Base-by-base conservation (phyloP, 1,140 invertebrate species). In the Drosophila prosaltans region DNA sequence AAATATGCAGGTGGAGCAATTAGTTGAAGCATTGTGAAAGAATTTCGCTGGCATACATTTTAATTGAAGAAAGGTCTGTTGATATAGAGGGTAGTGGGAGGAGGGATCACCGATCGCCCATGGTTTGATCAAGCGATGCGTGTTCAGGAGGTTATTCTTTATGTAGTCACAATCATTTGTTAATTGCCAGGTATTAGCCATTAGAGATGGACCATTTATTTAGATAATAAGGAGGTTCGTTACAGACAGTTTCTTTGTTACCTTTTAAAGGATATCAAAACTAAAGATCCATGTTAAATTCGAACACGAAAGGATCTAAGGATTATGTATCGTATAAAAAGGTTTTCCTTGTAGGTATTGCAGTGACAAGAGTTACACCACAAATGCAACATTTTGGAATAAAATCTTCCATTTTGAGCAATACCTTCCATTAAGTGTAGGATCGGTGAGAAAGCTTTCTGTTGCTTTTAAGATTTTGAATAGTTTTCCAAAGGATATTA, bases 1-100 rank as follows among this genome's bases (percentile, higher is more conserved):
- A 65, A 36, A 28, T 74, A 72, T 80, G 83, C 82, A 86, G 83
- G 82, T 86, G 82, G 58, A 67, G 74, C 82, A 83, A 88, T 86
- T 86, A 88, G 67, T 41, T 36, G 62, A 36, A 54, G 45, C 60
- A 70, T 45, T 30, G 3, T 48, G 65, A 45, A 65, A 60, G 60
- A 16, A 24, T 63, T 8, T 36, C 0, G 4, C 30, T 21, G 32
- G 32, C 9, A 55, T 36, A 36, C 32, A 36, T 36, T 36, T 30
- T 36, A 36, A 36, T 36, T 36, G 3, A 36, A 36, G 28, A 36
- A 36, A 36, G 32, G 32, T 36, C 32, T 36, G 6, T 7, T 2
- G 32, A 2, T 55, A n/a, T 40, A 9, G 39, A 3, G 9, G 10
- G 39, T 0, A 16, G n/a, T 16, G 0, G 1, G 21, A 48, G 24